Conservation (phyloP, 2,888 invertebrate genomes). For the Tridacna gigas region DNA sequence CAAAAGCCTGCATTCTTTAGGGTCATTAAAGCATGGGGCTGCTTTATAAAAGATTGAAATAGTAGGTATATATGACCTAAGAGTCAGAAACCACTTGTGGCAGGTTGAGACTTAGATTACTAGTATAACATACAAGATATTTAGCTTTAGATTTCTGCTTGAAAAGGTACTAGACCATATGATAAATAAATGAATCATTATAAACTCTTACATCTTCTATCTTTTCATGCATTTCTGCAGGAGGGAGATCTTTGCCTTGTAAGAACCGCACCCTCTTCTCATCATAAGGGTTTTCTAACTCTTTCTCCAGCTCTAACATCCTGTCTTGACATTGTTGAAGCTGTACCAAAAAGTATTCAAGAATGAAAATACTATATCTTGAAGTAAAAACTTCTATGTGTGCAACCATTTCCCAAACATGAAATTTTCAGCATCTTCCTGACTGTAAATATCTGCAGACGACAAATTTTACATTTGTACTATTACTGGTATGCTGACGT, state of each 20-base stretch:
- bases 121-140: too few relatives aligned
- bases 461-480: neutral
- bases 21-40: too few relatives aligned
- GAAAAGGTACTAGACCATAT: too few relatives aligned
- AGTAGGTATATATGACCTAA: too few relatives aligned
- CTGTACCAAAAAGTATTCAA: conserved; percentile 15
- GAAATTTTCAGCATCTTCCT: too few relatives aligned
- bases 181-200: too few relatives aligned
- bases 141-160: too few relatives aligned
- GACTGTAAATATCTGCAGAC: neutral
- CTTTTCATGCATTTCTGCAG: conserved; percentile 82
- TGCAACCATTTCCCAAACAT: neutral
- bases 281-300: conserved; percentile 83
- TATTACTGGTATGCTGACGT: neutral
- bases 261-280: conserved; percentile 81
- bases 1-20: too few relatives aligned
- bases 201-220: conserved; percentile 80
- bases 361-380: neutral
- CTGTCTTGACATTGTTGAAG: conserved; percentile 80
- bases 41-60: too few relatives aligned
- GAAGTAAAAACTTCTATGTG: neutral
- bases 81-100: too few relatives aligned
- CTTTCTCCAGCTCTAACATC: conserved; percentile 83
- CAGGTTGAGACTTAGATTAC: too few relatives aligned
- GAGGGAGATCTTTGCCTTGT: conserved; percentile 82